Percentiles rank a stretch among this genome's conserved stretches.
Conservation (phyloP, 2,888 invertebrate species). For the Synanthedon andrenaeformis region DNA sequence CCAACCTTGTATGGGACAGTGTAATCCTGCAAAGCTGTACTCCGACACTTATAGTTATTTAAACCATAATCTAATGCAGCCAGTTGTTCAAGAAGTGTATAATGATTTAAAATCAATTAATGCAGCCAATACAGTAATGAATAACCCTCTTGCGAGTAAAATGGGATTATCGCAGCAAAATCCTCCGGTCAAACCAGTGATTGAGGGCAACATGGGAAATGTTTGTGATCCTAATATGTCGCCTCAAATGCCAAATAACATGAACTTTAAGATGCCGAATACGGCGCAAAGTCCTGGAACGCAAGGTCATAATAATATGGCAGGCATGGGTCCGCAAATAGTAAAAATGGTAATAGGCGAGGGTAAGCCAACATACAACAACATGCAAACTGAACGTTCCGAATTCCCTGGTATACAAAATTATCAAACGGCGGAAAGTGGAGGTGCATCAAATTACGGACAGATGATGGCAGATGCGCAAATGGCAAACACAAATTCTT, state of each 20-base stretch:
- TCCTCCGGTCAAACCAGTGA: slow-evolving; percentile 4
- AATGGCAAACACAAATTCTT: neutral
- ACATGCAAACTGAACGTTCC: slow-evolving; percentile 3
- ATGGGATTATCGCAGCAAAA: slow-evolving; percentile 26
- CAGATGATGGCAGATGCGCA: neutral
- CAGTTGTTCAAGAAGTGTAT: slow-evolving; percentile 51
- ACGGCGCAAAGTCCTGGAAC: slow-evolving; percentile 7
- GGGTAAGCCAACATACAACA: slow-evolving; percentile 10
- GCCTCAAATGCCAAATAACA: neutral
- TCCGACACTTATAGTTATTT: slow-evolving; percentile 50
- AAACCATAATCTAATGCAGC: slow-evolving; percentile 50
- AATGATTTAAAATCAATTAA: slow-evolving; percentile 44
- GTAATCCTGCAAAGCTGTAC: slow-evolving; percentile 44
- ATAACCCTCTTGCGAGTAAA: slow-evolving; percentile 32
- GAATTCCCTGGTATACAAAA: too few relatives aligned
- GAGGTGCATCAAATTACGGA: neutral
- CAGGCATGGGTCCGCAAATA: slow-evolving; percentile 46
- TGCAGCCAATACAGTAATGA: slow-evolving; percentile 42
- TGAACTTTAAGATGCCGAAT: slow-evolving; percentile 3
- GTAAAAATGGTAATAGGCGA: slow-evolving; percentile 39
- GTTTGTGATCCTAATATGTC: neutral
- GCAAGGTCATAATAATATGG: slow-evolving; percentile 11
- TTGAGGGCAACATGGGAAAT: slow-evolving; percentile 3
- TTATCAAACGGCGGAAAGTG: neutral
- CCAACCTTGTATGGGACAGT: slow-evolving; percentile 29